A percentile compares a stretch with the other conserved stretches of the same genome.
Conservation (phyloP, 1,140 invertebrate species). For the Bombus fervidus region DNA sequence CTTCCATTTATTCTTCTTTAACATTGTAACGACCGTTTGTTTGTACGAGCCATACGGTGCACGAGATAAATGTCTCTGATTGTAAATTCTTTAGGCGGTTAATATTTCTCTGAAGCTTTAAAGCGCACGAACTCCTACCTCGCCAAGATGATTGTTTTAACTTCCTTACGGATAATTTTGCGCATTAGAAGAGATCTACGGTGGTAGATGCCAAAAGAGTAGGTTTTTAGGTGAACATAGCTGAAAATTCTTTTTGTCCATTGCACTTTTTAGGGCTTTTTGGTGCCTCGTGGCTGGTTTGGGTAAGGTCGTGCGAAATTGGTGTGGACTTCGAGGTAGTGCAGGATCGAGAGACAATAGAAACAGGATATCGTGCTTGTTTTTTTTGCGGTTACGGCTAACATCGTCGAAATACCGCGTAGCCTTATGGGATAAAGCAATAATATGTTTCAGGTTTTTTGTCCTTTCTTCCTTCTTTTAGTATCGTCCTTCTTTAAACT, state of each 20-base stretch:
- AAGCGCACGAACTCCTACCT: no score
- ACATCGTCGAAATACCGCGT: background rate
- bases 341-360: background rate
- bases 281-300: background rate
- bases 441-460: background rate
- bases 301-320: no score
- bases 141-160: background rate
- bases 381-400: background rate
- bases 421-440: background rate
- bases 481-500: background rate
- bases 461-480: background rate
- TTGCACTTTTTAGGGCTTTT: background rate
- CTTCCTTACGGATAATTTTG: background rate
- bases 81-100: background rate
- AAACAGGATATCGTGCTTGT: background rate
- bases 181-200: background rate
- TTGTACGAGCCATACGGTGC: background rate
- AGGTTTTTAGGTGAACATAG: background rate
- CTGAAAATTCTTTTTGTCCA: background rate
- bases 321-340: background rate
- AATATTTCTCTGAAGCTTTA: background rate
- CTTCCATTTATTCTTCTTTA: background rate
- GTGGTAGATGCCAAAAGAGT: background rate
- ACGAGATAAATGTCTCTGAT: constrained; percentile 1
- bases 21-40: background rate